Conservation (phyloP, 2,797 vertebrate genomes). For the Remorina albescens region DNA sequence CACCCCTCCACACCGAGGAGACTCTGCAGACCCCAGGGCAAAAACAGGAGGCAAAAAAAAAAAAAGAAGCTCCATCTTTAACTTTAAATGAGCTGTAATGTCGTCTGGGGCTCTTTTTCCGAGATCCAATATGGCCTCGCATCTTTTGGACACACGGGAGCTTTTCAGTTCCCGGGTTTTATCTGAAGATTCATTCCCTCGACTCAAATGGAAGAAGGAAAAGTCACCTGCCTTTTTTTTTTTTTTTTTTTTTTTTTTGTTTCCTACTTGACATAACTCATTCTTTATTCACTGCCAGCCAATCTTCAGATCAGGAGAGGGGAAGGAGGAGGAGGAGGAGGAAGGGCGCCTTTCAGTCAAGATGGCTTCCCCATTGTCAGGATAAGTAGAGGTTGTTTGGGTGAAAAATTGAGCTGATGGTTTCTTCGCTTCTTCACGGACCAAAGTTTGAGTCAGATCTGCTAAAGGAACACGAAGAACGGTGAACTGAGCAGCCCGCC, state of each 20-base stretch:
- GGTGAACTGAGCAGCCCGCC: background rate
- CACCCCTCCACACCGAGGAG: slow-evolving; percentile 31
- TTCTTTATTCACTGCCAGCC: slow-evolving; percentile 52
- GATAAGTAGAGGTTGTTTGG: slow-evolving; percentile 15
- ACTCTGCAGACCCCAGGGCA: slow-evolving; percentile 25
- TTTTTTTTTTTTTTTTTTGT: slow-evolving; percentile 60
- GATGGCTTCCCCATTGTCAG: background rate
- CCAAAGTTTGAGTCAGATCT: background rate
- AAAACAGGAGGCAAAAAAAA: background rate
- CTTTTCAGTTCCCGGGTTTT: slow-evolving; percentile 63
- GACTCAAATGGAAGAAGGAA: slow-evolving; percentile 58
- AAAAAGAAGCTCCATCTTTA: slow-evolving; percentile 50
- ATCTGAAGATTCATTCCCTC: slow-evolving; percentile 69
- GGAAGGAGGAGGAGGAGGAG: slow-evolving; percentile 17
- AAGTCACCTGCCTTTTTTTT: slow-evolving; percentile 58
- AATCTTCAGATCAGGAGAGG: slow-evolving; percentile 45
- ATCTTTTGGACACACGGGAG: slow-evolving; percentile 39
- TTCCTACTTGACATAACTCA: slow-evolving; percentile 51
- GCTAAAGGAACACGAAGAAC: background rate
- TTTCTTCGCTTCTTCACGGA: background rate
- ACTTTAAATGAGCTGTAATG: slow-evolving; percentile 73
- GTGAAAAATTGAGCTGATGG: background rate
- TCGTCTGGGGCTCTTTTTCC: slow-evolving; percentile 38
- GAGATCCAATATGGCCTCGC: slow-evolving; percentile 58
- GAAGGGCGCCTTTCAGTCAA: slow-evolving; percentile 1